phyloP scores from a whole-genome alignment of 2,888 invertebrate species.

The Lacanobia oleracea region DNA sequence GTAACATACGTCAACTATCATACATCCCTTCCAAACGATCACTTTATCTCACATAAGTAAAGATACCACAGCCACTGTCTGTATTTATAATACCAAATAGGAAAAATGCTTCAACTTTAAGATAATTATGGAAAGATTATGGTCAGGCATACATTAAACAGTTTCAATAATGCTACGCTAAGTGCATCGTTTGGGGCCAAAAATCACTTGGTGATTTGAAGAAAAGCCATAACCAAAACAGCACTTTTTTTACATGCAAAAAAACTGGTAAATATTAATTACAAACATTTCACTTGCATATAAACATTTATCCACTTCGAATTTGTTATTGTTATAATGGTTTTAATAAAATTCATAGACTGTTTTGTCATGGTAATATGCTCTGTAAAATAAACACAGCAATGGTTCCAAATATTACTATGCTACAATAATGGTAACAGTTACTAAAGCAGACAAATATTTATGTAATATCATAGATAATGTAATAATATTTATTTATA shows the following conservation, averaged over 20 bases:
- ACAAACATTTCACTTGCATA: slow-evolving; percentile 30
- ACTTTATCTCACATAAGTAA: slow-evolving; percentile 88
- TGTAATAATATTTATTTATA: slow-evolving; percentile 54
- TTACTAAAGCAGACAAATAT: slow-evolving; percentile 62
- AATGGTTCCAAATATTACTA: slow-evolving; percentile 52
- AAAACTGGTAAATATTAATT: slow-evolving; percentile 17
- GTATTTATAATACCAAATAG: slow-evolving; percentile 91
- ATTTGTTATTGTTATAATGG: slow-evolving; percentile 21
- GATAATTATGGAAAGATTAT: slow-evolving; percentile 86
- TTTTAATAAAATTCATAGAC: slow-evolving; percentile 23
- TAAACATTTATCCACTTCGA: slow-evolving; percentile 45
- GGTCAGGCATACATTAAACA: slow-evolving; percentile 84
- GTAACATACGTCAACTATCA: slow-evolving; percentile 87
- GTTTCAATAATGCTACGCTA: slow-evolving; percentile 82
- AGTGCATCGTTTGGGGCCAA: slow-evolving; percentile 82
- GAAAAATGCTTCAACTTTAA: slow-evolving; percentile 88
- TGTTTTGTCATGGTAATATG: slow-evolving; percentile 62
- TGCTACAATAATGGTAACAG: slow-evolving; percentile 65
- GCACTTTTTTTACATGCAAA: slow-evolving; percentile 50
- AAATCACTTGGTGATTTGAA: slow-evolving; percentile 53
- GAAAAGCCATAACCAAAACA: slow-evolving; percentile 52
- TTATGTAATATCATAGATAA: slow-evolving; percentile 46
- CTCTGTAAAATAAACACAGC: slow-evolving; percentile 59
- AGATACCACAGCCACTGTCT: slow-evolving; percentile 91
- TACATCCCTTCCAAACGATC: slow-evolving; percentile 81